Evolutionary conservation across 2,797 vertebrate species (phyloP).

Genomic region (Phoxinus dragarum): DNA sequence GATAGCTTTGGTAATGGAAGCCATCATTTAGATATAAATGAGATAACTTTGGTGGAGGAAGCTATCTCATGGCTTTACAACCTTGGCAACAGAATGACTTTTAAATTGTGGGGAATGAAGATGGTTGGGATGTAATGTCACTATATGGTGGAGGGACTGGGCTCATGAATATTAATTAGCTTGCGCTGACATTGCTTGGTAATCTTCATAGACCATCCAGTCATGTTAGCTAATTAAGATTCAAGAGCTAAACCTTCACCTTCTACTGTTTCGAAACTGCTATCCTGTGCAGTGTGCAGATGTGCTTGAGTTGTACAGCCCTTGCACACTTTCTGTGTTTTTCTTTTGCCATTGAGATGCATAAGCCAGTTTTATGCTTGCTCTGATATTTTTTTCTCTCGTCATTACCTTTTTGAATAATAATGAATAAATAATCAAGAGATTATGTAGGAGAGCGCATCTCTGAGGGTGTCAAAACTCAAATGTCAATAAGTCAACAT

Average conservation of each 20-base stretch:
- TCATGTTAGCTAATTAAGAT: slow-evolving; percentile 15
- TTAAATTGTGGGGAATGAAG: neutral
- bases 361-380: neutral
- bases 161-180: slow-evolving; percentile 13
- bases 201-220: neutral
- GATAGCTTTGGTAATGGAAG: neutral
- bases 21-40: too few relatives aligned
- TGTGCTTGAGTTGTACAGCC: neutral
- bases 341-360: neutral
- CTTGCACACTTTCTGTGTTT: neutral
- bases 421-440: neutral
- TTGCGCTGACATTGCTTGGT: slow-evolving; percentile 1
- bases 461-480: neutral
- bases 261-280: neutral
- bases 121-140: neutral
- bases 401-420: neutral
- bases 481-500: neutral
- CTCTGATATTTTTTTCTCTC: neutral
- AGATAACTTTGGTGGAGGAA: neutral
- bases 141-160: slow-evolving; percentile 1
- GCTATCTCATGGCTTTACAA: neutral
- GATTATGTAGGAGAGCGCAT: neutral
- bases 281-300: neutral
- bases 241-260: slow-evolving; percentile 15
- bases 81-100: neutral